Percentiles rank a stretch among this genome's conserved stretches.
phyloP scores from a whole-genome alignment of 2,797 vertebrate genomes.

The Pseudocheirus occidentalis region DNA sequence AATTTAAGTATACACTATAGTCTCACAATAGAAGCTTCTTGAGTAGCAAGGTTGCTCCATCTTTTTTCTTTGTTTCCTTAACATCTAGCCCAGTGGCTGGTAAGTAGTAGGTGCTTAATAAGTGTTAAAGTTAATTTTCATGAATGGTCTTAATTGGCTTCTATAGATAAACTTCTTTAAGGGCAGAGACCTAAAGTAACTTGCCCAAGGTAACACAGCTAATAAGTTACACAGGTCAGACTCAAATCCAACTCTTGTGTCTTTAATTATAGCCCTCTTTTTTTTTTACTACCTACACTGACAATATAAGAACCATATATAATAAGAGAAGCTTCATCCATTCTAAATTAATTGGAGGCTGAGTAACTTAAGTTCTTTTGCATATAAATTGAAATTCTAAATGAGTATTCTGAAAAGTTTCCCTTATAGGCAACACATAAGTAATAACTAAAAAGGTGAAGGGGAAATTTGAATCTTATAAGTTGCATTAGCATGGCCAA shows the following conservation, averaged over 20 bases:
- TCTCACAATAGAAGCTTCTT: not conserved
- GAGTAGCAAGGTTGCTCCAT: not conserved
- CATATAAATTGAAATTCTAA: conserved; percentile 8
- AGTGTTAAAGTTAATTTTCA: not conserved
- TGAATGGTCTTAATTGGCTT: not conserved
- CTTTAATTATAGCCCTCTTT: not conserved
- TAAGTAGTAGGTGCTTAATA: not conserved
- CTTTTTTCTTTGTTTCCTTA: not conserved
- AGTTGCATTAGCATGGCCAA: conserved; percentile 10
- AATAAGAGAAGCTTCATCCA: not conserved
- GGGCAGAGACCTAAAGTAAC: not conserved
- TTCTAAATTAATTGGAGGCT: not conserved
- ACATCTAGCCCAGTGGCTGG: not conserved
- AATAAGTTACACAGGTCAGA: not conserved
- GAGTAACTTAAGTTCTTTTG: not conserved
- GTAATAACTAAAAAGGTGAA: conserved; percentile 34
- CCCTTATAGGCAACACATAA: not conserved
- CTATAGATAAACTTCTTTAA: not conserved
- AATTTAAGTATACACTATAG: not conserved
- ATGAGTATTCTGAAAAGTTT: not conserved
- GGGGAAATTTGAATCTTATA: not conserved
- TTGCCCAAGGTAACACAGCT: not conserved
- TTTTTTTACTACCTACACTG: not conserved
- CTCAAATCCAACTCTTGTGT: not conserved
- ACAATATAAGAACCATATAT: not conserved